Evolutionary conservation across 2,888 invertebrate species (phyloP).

Genomic region (Notodonta ziczac): DNA sequence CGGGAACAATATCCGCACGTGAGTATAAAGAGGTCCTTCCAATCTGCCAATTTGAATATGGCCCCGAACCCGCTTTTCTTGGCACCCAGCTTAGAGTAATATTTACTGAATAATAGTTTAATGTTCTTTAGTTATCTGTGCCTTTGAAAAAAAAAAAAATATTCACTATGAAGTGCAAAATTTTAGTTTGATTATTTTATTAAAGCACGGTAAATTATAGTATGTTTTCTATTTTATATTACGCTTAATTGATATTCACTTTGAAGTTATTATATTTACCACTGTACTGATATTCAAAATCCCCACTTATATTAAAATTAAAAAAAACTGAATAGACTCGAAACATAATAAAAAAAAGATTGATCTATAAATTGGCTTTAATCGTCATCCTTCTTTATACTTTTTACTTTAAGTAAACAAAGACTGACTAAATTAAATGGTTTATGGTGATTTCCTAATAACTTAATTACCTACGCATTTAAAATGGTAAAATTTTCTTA

Average conservation of each 20-base stretch:
- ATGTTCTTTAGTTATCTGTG: conserved; percentile 23
- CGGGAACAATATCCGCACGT: conserved; percentile 86
- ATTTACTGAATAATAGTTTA: conserved; percentile 13
- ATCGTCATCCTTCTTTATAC: conserved; percentile 10
- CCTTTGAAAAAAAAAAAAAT: conserved; percentile 19
- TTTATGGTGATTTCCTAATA: neutral
- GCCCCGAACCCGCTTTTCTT: conserved; percentile 67
- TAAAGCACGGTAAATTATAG: conserved; percentile 37
- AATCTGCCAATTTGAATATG: conserved; percentile 70
- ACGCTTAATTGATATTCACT: neutral
- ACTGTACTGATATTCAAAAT: neutral
- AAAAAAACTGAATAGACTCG: no score
- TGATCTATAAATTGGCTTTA: conserved; percentile 34
- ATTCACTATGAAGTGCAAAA: neutral
- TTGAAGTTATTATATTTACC: neutral
- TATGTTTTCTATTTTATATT: neutral
- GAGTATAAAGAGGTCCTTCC: conserved; percentile 87
- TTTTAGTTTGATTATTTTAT: neutral
- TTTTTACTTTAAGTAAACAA: conserved; percentile 12
- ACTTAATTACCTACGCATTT: neutral
- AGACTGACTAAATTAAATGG: conserved; percentile 33
- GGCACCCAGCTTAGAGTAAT: conserved; percentile 67
- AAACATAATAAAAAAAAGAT: neutral
- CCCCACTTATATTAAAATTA: neutral
- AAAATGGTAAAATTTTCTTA: neutral